phyloP scores from a whole-genome alignment of 2,113 vertebrate genomes.

The Phalacrocorax carbo region DNA sequence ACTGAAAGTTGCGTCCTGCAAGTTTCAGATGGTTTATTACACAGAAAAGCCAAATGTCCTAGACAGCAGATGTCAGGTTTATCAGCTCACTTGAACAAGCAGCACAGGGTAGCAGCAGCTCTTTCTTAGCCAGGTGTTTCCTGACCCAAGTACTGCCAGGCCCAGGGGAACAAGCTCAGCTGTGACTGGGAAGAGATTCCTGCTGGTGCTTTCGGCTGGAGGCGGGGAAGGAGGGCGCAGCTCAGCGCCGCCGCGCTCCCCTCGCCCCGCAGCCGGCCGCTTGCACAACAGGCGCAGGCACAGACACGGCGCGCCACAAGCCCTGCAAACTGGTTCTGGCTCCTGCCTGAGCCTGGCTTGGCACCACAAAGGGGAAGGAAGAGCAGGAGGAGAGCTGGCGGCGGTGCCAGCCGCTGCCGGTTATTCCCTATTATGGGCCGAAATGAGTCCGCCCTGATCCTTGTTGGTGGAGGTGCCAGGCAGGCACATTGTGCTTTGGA shows the following conservation, averaged over 20 bases:
- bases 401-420: accelerated
- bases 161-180: accelerated
- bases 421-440: background rate
- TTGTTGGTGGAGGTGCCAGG: accelerated
- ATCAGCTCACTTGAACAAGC: accelerated
- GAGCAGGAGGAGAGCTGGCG: background rate
- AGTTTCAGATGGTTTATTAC: accelerated
- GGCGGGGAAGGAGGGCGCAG: background rate
- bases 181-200: background rate
- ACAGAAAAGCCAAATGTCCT: accelerated
- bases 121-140: accelerated
- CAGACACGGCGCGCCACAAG: background rate
- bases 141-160: accelerated
- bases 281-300: slow-evolving; percentile 32
- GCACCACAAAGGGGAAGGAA: background rate
- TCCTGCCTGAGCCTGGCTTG: background rate
- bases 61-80: background rate
- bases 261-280: background rate
- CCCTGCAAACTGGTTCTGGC: background rate
- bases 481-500: accelerated
- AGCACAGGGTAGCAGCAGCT: background rate
- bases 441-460: background rate
- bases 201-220: background rate
- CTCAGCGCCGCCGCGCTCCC: background rate
- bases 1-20: background rate